Percentiles rank a stretch among this genome's conserved stretches.
Evolutionary conservation across 2,888 invertebrate species (phyloP).

Genomic region (Acleris emargana): DNA sequence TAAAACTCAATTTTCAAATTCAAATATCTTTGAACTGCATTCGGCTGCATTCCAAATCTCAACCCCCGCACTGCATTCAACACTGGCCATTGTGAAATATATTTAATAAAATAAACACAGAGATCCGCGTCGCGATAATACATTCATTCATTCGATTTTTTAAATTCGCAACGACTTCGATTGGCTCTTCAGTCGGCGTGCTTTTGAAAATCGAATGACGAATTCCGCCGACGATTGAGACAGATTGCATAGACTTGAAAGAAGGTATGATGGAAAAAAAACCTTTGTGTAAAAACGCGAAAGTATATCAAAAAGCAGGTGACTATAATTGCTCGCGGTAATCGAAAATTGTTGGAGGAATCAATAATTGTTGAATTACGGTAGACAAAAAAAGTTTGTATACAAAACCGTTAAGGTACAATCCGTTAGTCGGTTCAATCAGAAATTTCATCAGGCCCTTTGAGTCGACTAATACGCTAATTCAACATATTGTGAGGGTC

Average conservation of each 20-base stretch:
- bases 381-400: constrained; percentile 53
- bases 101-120: constrained; percentile 71
- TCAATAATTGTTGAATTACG: constrained; percentile 30
- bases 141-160: constrained; percentile 58
- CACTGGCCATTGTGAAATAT: constrained; percentile 63
- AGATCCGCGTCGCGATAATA: constrained; percentile 76
- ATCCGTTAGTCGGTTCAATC: constrained; percentile 80
- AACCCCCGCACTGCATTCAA: constrained; percentile 66
- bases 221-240: constrained; percentile 26
- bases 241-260: constrained; percentile 32
- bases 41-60: constrained; percentile 49
- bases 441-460: constrained; percentile 80
- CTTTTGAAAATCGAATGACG: constrained; percentile 57
- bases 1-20: constrained; percentile 28
- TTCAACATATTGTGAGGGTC: constrained; percentile 80
- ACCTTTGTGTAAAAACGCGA: constrained; percentile 11
- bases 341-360: constrained; percentile 26
- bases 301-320: constrained; percentile 38
- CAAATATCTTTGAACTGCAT: constrained; percentile 40
- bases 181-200: constrained; percentile 73
- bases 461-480: constrained; percentile 81
- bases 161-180: constrained; percentile 66
- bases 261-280: constrained; percentile 27
- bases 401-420: constrained; percentile 74
- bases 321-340: constrained; percentile 29